Conservation (phyloP, 2,113 vertebrate genomes). For the Fulmarus glacialis region DNA sequence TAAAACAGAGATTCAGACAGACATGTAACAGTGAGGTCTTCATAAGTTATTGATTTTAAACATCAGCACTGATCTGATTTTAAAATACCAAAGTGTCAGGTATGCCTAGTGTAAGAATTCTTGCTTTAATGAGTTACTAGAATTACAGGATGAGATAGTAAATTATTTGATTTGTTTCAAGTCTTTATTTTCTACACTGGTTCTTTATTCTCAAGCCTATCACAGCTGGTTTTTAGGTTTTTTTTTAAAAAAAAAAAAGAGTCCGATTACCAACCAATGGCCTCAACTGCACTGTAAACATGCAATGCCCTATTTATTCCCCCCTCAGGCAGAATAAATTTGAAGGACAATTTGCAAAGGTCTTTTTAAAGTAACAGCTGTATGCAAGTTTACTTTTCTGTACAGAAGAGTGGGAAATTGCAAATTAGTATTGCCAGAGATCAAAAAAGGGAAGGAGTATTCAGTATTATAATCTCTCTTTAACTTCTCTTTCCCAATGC, state of each 20-base stretch:
- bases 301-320: not conserved
- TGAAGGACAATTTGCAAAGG: not conserved
- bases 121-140: not conserved
- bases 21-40: not conserved
- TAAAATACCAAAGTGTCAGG: not conserved
- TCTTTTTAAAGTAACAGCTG: not conserved
- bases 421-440: not conserved
- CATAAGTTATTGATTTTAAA: not conserved
- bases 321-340: not conserved
- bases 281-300: not conserved
- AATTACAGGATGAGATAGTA: not conserved
- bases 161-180: not conserved
- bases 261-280: not conserved
- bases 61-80: not conserved
- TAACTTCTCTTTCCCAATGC: not conserved
- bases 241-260: not conserved
- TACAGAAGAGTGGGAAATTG: not conserved
- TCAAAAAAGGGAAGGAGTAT: not conserved
- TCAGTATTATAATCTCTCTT: not conserved
- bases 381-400: not conserved
- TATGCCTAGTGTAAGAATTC: not conserved
- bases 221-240: not conserved
- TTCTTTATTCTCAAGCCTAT: not conserved
- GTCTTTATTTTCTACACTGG: not conserved
- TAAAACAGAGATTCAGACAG: not conserved